A percentile compares a stretch with the other conserved stretches of the same genome.
Conservation (phyloP, 1,140 invertebrate species). For the Anagrus nilaparvatae region DNA sequence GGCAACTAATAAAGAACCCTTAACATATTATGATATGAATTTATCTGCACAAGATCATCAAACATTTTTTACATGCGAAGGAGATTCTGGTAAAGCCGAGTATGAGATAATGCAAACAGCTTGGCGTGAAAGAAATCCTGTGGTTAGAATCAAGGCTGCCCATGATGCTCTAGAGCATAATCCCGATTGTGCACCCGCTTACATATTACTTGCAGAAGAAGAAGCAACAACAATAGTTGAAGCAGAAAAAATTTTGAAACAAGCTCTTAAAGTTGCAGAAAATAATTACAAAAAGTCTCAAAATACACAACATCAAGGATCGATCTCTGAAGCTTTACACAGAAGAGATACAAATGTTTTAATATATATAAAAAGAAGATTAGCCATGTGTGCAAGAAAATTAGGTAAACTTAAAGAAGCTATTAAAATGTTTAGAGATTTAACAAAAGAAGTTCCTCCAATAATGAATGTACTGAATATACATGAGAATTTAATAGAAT, state of each 20-base stretch:
- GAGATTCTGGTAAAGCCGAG: constrained; percentile 77
- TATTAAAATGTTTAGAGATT: constrained; percentile 93
- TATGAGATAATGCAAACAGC: constrained; percentile 97
- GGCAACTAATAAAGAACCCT: constrained; percentile 85
- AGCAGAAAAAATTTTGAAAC: constrained; percentile 78
- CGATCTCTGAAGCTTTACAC: constrained; percentile 67
- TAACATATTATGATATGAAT: constrained; percentile 99
- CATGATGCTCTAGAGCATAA: constrained; percentile 85
- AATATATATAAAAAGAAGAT: constrained; percentile 86
- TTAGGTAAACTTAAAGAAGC: constrained; percentile 90
- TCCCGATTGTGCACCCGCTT: constrained; percentile 88
- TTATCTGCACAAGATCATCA: constrained; percentile 97
- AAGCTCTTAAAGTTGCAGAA: constrained; percentile 82
- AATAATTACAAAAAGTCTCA: constrained; percentile 76
- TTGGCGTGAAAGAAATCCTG: constrained; percentile 91
- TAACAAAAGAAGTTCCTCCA: constrained; percentile 94
- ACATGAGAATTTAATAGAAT: constrained; percentile 97
- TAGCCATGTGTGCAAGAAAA: constrained; percentile 95
- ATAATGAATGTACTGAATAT: constrained; percentile 93
- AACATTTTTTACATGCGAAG: constrained; percentile 94
- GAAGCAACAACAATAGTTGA: constrained; percentile 87
- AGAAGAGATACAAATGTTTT: constrained; percentile 90
- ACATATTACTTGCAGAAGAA: constrained; percentile 93
- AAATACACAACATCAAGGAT: constrained; percentile 65
- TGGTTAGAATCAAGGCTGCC: constrained; percentile 83